A percentile compares a stretch with the other conserved stretches of the same genome.
These are phyloP conservation scores for Tinea pellionella DNA, from an alignment of 2,888 invertebrate genomes.

Conservation along the genomic window DNA sequence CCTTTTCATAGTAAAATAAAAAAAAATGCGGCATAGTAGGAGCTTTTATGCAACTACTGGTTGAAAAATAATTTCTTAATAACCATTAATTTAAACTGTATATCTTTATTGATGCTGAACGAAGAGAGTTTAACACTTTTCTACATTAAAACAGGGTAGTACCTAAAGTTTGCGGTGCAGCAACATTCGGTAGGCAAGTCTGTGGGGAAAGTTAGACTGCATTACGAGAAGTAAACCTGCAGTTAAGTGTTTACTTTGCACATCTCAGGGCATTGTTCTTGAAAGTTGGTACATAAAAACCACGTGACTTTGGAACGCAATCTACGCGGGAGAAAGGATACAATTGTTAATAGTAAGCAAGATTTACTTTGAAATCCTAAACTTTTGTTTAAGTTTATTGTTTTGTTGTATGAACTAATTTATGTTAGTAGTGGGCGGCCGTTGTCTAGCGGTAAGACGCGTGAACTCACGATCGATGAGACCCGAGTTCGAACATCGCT, in stretches of 20 bases:
- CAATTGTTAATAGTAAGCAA: neutral
- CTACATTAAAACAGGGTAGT: slow-evolving; percentile 42
- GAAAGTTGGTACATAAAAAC: slow-evolving; percentile 48
- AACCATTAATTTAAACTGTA: neutral
- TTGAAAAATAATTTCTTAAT: too few relatives aligned
- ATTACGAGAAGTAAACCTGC: slow-evolving; percentile 59
- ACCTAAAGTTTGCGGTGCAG: slow-evolving; percentile 39
- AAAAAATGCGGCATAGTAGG: too few relatives aligned
- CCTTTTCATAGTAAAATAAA: too few relatives aligned
- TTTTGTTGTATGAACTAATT: neutral
- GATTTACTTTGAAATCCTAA: too few relatives aligned
- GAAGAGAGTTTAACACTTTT: neutral
- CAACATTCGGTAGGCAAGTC: slow-evolving; percentile 40
- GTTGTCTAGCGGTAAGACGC: too few relatives aligned
- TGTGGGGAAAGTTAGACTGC: slow-evolving; percentile 51
- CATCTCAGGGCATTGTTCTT: slow-evolving; percentile 49
- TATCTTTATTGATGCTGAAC: neutral
- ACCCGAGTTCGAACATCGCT: too few relatives aligned
- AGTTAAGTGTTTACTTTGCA: slow-evolving; percentile 64
- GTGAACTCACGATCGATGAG: too few relatives aligned
- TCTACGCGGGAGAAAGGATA: neutral
- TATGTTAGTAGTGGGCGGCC: too few relatives aligned
- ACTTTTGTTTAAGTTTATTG: neutral
- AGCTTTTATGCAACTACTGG: too few relatives aligned
- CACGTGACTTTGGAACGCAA: slow-evolving; percentile 30